phyloP scores from a whole-genome alignment of 2,888 invertebrate species.

The Eremobia ochroleuca region DNA sequence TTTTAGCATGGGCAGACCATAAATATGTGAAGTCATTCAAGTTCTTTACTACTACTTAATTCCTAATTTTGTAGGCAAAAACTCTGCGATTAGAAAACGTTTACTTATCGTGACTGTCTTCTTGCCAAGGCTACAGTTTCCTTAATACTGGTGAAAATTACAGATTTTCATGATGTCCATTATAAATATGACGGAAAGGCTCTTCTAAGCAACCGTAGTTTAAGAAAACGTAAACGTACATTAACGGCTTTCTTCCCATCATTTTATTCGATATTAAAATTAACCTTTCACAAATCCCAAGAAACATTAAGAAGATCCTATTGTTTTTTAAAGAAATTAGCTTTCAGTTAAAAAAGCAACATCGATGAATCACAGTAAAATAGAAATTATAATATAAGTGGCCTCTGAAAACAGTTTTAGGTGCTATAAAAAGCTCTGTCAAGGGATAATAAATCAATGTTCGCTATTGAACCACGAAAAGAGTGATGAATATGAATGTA shows the following conservation, averaged over 20 bases:
- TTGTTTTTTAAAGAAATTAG: not conserved
- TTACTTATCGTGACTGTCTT: not conserved
- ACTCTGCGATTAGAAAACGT: not conserved
- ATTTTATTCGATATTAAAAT: not conserved
- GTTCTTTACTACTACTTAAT: not conserved
- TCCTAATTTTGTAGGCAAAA: not conserved
- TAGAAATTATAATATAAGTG: not conserved
- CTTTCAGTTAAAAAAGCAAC: not conserved
- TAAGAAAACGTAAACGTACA: not conserved
- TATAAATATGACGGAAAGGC: too few relatives aligned
- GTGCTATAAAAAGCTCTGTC: not conserved
- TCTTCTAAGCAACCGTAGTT: too few relatives aligned
- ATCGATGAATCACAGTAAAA: not conserved
- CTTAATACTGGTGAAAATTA: too few relatives aligned
- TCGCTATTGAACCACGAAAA: not conserved
- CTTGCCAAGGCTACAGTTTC: not conserved
- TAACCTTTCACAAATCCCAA: not conserved
- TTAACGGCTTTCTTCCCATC: not conserved
- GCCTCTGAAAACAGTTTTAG: conserved; percentile 1
- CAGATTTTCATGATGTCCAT: too few relatives aligned
- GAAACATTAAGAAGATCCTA: not conserved
- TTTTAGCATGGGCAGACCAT: too few relatives aligned
- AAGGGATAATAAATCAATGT: conserved; percentile 10
- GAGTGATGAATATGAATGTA: too few relatives aligned
- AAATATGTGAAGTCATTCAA: too few relatives aligned